Base-by-base conservation (phyloP, 2,113 vertebrate genomes). In the Triplophysa dalaica region DNA sequence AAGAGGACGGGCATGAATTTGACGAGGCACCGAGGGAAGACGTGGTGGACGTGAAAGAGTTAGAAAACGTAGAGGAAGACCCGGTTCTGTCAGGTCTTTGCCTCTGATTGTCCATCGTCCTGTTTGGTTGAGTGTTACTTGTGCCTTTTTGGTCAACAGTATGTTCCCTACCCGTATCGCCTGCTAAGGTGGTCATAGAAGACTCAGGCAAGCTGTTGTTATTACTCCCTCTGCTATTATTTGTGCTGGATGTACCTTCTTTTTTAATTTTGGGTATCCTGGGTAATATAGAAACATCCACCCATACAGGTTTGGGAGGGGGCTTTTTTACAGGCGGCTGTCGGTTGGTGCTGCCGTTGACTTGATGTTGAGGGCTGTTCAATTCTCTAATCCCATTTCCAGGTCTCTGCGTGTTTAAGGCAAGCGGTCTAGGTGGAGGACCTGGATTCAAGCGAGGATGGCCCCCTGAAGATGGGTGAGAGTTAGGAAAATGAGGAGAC, bases 231-330 rank as follows among this genome's bases (percentile, higher is more conserved):
- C 87, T 88, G 0, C 79, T 0, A 0, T 90, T 78, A 62, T 85
- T 86, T 0, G 79, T 48, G 22, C 83, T 72, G 66, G 79, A 54
- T 22, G 81, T 72, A 24, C 81, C 63, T 24, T 94, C 94, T 78
- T 89, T 93, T 87, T 93, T 95, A 85, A 97, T 93, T 94, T 96
- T 98, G 91, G 98, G 98, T 94, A 98, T 98, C 86, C 94, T 91
- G 62, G 98, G 98, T 60, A 99, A 93, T 80, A 93, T 93, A 0
- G 94, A 94, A 81, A 97, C 92, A 70, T 95, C 94, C 5, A 92
- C 90, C 93, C 92, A 92, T 74, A 89, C 89, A 6, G 94, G 90
- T 52, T 93, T 95, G 4, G 82, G 78, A 8, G 91, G 79, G 19
- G 82, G 87, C 70, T 91, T 94, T 24, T 80, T 89, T 61, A 82